A percentile compares a stretch with the other conserved stretches of the same genome.
phyloP scores from a whole-genome alignment of 2,888 invertebrate species.

The Andrena praecox region DNA sequence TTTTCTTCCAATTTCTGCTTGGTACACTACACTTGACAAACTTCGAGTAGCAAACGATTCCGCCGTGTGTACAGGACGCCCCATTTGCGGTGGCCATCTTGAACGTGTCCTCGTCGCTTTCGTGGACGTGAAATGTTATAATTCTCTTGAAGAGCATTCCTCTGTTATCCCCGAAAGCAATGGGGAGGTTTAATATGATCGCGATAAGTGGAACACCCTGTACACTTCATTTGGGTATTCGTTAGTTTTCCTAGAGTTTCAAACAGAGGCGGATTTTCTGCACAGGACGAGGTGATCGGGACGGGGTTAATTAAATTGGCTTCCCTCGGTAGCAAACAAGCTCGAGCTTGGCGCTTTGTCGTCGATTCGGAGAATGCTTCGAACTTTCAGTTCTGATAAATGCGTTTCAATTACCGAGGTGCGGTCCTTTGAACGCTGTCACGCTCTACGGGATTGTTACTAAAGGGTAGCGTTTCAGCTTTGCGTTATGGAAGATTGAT shows the following conservation, averaged over 20 bases:
- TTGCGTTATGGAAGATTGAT: too few species aligned
- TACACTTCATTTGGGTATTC: conserved; percentile 2
- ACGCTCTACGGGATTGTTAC: too few species aligned
- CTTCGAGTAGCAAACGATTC: conserved; percentile 13
- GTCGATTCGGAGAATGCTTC: too few species aligned
- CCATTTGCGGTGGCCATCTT: neutral
- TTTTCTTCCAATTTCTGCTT: conserved; percentile 20
- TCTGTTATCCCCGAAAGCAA: neutral
- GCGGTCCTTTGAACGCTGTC: too few species aligned
- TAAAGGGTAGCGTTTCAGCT: too few species aligned
- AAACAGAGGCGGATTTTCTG: conserved; percentile 40
- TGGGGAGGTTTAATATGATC: neutral
- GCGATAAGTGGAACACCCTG: neutral
- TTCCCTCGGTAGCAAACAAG: neutral
- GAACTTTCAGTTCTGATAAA: too few species aligned
- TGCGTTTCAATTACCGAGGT: too few species aligned
- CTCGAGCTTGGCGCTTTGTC: too few species aligned
- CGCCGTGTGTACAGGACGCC: neutral
- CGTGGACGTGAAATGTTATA: neutral
- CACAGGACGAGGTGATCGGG: neutral
- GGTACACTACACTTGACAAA: neutral
- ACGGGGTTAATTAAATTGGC: neutral
- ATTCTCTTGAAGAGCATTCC: neutral
- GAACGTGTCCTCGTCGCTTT: neutral
- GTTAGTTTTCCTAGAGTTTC: neutral